phyloP scores from a whole-genome alignment of 2,888 invertebrate species.

The Patella depressa region DNA sequence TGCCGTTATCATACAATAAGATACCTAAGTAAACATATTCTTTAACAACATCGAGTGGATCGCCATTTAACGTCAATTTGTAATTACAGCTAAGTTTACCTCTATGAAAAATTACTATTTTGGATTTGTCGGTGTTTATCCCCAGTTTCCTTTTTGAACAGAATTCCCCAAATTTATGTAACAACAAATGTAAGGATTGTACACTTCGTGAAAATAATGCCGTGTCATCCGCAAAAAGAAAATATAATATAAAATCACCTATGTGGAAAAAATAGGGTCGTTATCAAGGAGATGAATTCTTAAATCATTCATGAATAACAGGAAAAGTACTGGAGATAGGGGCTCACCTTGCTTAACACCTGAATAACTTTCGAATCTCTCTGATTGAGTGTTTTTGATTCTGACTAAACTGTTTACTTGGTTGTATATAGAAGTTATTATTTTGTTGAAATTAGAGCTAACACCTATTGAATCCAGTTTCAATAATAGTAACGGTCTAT shows the following conservation, averaged over 20 bases:
- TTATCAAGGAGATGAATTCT: background rate
- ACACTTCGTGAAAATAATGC: background rate
- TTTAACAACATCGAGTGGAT: background rate
- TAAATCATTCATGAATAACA: background rate
- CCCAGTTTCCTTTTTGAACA: background rate
- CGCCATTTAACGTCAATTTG: background rate
- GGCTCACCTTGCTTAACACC: background rate
- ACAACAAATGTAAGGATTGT: background rate
- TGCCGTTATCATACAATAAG: background rate
- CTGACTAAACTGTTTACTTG: background rate
- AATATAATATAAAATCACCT: background rate
- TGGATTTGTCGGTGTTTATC: background rate
- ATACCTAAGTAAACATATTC: background rate
- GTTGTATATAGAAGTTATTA: background rate
- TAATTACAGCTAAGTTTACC: background rate
- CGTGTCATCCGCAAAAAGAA: conserved; percentile 2
- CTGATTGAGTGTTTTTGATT: background rate
- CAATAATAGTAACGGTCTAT: background rate
- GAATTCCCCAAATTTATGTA: background rate
- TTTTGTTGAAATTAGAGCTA: background rate
- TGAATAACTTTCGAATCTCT: background rate
- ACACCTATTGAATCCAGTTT: background rate
- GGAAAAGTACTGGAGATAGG: background rate
- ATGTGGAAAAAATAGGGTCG: background rate
- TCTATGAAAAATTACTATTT: background rate